Evolutionary conservation across 2,113 vertebrate genomes (phyloP).

Genomic region (Brachyhypopomus gauderio): DNA sequence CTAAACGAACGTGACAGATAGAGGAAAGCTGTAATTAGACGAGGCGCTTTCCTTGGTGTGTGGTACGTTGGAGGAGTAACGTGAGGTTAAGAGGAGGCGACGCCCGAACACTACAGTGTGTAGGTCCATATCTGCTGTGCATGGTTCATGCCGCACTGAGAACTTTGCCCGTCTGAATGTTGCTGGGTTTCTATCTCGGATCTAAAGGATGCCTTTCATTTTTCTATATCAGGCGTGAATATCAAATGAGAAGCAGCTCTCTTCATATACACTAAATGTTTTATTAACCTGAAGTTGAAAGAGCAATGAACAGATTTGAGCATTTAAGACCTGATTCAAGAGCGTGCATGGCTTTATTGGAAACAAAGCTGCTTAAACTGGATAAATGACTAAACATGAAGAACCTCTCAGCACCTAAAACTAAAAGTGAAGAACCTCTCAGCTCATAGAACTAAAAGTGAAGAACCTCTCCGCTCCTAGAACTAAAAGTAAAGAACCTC

Average conservation of each 20-base stretch:
- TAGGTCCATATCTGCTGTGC: background rate
- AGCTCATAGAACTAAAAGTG: too few relatives aligned
- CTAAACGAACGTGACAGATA: too few relatives aligned
- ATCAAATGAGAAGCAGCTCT: background rate
- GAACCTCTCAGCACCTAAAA: background rate
- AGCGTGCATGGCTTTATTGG: background rate
- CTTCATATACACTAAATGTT: background rate
- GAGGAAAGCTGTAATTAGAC: background rate
- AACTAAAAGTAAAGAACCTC: too few relatives aligned
- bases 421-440: too few relatives aligned
- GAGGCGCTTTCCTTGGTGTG: background rate
- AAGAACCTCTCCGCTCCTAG: too few relatives aligned
- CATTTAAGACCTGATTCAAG: background rate
- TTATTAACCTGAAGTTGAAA: background rate
- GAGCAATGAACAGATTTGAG: background rate
- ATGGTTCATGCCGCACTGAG: background rate
- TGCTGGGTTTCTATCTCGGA: background rate
- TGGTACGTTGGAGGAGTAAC: background rate
- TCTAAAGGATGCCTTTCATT: background rate
- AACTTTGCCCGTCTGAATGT: background rate
- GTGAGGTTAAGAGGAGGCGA: background rate
- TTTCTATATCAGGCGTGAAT: background rate
- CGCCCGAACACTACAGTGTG: background rate
- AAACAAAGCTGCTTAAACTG: background rate
- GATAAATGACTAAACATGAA: background rate